Conservation (phyloP, 2,113 vertebrate genomes). For the Cinclus cinclus region DNA sequence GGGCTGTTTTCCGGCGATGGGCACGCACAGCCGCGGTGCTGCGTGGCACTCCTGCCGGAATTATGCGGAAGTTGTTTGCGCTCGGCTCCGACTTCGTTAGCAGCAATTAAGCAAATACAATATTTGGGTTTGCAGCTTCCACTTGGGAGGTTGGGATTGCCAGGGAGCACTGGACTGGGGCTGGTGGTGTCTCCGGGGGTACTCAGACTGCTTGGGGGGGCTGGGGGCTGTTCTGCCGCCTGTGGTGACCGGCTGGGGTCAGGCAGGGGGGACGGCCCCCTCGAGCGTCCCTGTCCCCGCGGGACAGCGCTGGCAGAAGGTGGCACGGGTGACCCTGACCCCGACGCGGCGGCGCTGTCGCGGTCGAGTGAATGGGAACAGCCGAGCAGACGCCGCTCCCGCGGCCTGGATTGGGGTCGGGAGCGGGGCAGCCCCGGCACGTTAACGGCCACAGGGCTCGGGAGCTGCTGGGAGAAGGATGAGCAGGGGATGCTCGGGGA, state of each 20-base stretch:
- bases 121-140: neutral
- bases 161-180: rapidly evolving
- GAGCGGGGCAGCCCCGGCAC: neutral
- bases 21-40: neutral
- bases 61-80: neutral
- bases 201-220: rapidly evolving
- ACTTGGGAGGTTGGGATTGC: neutral
- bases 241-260: neutral
- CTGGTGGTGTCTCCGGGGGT: neutral
- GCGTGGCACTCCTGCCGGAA: neutral
- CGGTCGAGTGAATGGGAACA: neutral
- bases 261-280: neutral
- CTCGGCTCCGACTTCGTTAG: neutral
- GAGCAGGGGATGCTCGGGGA: neutral
- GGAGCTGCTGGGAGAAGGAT: neutral
- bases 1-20: neutral
- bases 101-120: neutral
- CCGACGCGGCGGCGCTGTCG: neutral
- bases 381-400: neutral
- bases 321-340: neutral
- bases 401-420: neutral
- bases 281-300: neutral
- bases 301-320: neutral
- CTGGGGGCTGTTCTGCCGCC: neutral
- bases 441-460: neutral